Conservation (phyloP, 2,888 invertebrate genomes). For the Lasius platythorax region DNA sequence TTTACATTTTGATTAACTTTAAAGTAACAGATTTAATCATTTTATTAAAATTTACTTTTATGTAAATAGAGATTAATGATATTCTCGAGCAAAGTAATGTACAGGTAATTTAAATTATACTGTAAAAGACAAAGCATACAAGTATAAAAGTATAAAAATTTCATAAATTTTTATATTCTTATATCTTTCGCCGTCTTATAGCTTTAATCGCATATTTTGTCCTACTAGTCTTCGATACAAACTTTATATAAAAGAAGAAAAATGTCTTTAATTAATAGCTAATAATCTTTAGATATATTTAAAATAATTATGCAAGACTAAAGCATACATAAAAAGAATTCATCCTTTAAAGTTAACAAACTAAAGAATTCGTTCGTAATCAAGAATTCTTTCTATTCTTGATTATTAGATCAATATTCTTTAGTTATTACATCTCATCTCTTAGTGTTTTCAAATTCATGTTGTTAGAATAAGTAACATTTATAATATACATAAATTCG, state of each 20-base stretch:
- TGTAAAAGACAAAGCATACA: not conserved
- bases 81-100: not conserved
- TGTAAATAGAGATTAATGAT: constrained; percentile 32
- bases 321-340: not conserved
- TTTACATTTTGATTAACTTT: constrained; percentile 41
- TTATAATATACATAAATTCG: not conserved
- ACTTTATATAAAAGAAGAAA: not conserved
- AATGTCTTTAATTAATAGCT: not conserved
- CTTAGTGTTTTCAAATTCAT: not conserved
- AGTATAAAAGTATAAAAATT: constrained; percentile 2
- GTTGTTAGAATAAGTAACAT: not conserved
- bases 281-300: not conserved
- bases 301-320: not conserved
- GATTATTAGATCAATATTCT: not conserved
- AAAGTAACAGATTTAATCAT: constrained; percentile 23
- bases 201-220: constrained; percentile 3
- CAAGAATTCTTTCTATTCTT: not conserved
- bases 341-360: not conserved
- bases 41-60: constrained; percentile 7
- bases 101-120: constrained; percentile 33
- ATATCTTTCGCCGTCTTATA: not conserved
- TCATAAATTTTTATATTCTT: constrained; percentile 30
- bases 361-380: not conserved
- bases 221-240: not conserved
- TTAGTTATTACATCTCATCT: not conserved